Base-by-base conservation (phyloP, 2,888 invertebrate species). In the Amiota communis region DNA sequence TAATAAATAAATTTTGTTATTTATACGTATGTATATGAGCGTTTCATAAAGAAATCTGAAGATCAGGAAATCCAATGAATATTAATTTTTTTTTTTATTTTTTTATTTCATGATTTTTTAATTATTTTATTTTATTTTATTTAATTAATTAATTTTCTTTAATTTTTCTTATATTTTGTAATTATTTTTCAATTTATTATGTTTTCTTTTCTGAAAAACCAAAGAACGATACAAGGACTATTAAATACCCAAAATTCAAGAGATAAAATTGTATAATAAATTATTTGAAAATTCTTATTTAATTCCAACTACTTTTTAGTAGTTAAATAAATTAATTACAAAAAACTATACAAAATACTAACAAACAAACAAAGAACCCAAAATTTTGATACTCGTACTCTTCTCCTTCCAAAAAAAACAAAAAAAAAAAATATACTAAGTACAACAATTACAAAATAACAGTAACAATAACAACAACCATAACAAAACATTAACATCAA, bases 401-500 rank as follows among this genome's bases (percentile, higher is more conserved):
- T 15, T 17, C 17, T 57, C 17, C 10, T 17, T 10, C 17, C 3
- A 57, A 57, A 6, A 13, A 57, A 57, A 57, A 57, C n/a, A 57
- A 57, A 57, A 17, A 70, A 47, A n/a, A 57, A 57, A 23, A 36
- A 56, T n/a, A 12, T 36, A 36, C 4, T 57, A 70, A 70, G 8
- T 51, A 68, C 12, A n/a, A 64, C 4, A 11, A 11, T 8, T 4
- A 53, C 53, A 8, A 53, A 12, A 4, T n/a, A 51, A 53, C 53
- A 53, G 53, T n/a, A 53, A 36, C 36, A 36, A 23, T 23, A 23
- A 68, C 17, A 49, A 8, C 48, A 12, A 68, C 49, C 56, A 71
- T 23, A 72, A 69, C 23, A 70, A 65, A 75, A 72, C 64, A 73
- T 67, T 64, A 72, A 70, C 61, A 77, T 76, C 65, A 76, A 77